phyloP scores from a whole-genome alignment of 1,140 invertebrate genomes.

The Caenorhabditis remanei region DNA sequence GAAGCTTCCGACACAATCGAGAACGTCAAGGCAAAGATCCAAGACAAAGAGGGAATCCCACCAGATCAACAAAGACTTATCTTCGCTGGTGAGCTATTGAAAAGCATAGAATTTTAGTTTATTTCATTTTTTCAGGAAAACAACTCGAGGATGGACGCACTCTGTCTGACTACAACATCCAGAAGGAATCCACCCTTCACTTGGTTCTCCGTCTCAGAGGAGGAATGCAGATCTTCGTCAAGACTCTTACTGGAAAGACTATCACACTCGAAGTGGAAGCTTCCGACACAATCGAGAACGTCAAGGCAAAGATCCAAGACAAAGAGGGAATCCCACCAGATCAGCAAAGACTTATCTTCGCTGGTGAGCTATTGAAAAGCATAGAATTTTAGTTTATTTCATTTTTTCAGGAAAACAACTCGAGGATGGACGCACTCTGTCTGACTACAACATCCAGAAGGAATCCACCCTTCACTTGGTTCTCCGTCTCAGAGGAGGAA shows the following conservation, averaged over 20 bases:
- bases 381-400: not conserved
- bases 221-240: slow-evolving; percentile 80
- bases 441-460: slow-evolving; percentile 57
- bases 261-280: slow-evolving; percentile 80
- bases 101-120: not conserved
- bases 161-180: slow-evolving; percentile 92
- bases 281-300: slow-evolving; percentile 93
- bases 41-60: slow-evolving; percentile 82
- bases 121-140: slow-evolving; percentile 81
- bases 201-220: slow-evolving; percentile 73
- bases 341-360: slow-evolving; percentile 80
- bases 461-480: slow-evolving; percentile 77
- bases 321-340: slow-evolving; percentile 81
- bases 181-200: slow-evolving; percentile 84
- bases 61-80: slow-evolving; percentile 81
- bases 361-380: slow-evolving; percentile 74
- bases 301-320: slow-evolving; percentile 91
- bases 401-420: slow-evolving; percentile 68
- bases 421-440: slow-evolving; percentile 69
- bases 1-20: slow-evolving; percentile 88
- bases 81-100: slow-evolving; percentile 79
- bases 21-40: slow-evolving; percentile 95
- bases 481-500: slow-evolving; percentile 84
- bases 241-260: slow-evolving; percentile 80
- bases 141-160: slow-evolving; percentile 93